Conservation (phyloP, 2,888 invertebrate genomes). For the Geophilus truncorum region DNA sequence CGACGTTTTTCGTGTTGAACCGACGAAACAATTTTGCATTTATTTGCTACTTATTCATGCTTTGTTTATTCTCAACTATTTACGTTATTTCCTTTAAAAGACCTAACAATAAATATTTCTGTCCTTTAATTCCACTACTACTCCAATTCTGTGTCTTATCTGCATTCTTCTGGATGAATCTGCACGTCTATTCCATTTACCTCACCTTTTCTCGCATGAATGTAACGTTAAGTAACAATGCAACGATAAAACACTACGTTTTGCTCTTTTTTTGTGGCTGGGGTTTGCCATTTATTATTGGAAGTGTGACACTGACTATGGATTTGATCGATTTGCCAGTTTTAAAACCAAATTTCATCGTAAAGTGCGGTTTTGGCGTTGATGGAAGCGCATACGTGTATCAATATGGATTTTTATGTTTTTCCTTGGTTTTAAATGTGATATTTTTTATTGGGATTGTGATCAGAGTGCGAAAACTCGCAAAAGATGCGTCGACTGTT, state of each 20-base stretch:
- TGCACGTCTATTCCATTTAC: background rate
- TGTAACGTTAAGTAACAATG: background rate
- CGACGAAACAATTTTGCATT: background rate
- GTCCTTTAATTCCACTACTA: background rate
- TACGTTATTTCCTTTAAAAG: background rate
- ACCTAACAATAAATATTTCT: background rate
- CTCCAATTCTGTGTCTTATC: background rate
- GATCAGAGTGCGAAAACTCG: background rate
- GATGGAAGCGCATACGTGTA: background rate
- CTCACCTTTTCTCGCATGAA: background rate
- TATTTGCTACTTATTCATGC: background rate
- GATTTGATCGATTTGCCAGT: background rate
- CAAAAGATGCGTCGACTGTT: background rate
- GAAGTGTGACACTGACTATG: background rate
- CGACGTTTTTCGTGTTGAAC: background rate
- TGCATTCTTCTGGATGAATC: background rate
- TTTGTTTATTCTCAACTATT: background rate
- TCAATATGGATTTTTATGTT: background rate
- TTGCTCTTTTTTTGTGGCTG: background rate
- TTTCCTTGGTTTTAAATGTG: background rate
- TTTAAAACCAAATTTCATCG: background rate
- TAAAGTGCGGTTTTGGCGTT: background rate
- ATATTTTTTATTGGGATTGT: background rate
- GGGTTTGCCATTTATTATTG: background rate
- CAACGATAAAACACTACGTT: background rate